Evolutionary conservation across 2,888 invertebrate genomes (phyloP).

Genomic region (Ischnura elegans): DNA sequence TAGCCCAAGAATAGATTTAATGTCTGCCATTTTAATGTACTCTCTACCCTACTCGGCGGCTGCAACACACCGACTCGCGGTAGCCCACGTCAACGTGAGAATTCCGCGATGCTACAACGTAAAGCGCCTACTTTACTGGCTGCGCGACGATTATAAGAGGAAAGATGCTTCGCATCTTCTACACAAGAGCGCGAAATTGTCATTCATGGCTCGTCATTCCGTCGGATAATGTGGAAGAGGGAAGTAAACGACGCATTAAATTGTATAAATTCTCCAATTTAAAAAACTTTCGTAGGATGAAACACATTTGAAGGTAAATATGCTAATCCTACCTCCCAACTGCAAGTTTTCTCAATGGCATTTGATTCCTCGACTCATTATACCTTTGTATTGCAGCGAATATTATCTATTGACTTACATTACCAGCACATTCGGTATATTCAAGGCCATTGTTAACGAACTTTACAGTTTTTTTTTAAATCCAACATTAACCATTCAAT

Average conservation of each 20-base stretch:
- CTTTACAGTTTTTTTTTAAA: too few species aligned
- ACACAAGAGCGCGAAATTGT: neutral
- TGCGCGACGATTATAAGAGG: neutral
- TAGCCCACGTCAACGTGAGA: neutral
- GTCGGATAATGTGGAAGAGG: neutral
- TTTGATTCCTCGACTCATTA: too few species aligned
- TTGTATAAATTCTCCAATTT: too few species aligned
- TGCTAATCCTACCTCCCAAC: too few species aligned
- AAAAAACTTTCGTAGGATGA: too few species aligned
- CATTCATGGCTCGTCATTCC: neutral
- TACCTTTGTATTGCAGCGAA: too few species aligned
- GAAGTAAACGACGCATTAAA: neutral
- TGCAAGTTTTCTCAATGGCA: too few species aligned
- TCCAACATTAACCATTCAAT: too few species aligned
- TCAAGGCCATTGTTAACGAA: too few species aligned
- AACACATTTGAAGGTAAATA: too few species aligned
- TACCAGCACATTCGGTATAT: too few species aligned
- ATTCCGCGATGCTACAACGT: neutral
- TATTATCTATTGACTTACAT: too few species aligned
- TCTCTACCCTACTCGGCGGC: neutral
- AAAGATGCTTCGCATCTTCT: neutral
- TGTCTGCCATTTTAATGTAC: neutral
- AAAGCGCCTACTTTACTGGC: neutral
- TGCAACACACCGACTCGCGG: neutral
- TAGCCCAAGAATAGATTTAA: conserved; percentile 29